Evolutionary conservation across 1,140 invertebrate genomes (phyloP).

Genomic region (Danaus melanippus): DNA sequence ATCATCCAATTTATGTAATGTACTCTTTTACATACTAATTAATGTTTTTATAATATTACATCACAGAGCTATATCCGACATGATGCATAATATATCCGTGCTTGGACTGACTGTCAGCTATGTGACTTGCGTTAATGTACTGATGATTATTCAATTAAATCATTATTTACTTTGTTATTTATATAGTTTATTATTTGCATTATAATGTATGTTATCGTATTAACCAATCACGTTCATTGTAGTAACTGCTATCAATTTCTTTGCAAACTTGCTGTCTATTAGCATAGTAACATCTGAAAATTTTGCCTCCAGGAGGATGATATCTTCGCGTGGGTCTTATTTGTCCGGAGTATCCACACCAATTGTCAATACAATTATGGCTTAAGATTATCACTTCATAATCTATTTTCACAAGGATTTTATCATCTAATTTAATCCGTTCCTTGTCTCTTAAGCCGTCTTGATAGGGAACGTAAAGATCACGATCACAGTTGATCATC

Average conservation of each 20-base stretch:
- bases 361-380: conserved; percentile 31
- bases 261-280: conserved; percentile 57
- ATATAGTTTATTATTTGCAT: too few species aligned
- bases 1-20: too few species aligned
- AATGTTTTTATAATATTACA: too few species aligned
- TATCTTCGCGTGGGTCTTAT: conserved; percentile 28
- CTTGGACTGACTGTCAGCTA: too few species aligned
- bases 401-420: conserved; percentile 40
- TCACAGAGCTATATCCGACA: too few species aligned
- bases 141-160: too few species aligned
- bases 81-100: too few species aligned
- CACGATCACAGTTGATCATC: conserved; percentile 42
- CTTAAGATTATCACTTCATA: conserved; percentile 29
- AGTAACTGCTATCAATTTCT: conserved; percentile 25
- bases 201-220: neutral
- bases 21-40: too few species aligned
- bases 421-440: conserved; percentile 21
- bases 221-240: conserved; percentile 36
- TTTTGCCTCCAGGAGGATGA: conserved; percentile 40
- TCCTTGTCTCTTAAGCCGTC: conserved; percentile 31
- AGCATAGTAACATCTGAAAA: conserved; percentile 52
- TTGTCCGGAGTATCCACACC: conserved; percentile 47
- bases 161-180: too few species aligned
- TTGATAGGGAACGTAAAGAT: conserved; percentile 36
- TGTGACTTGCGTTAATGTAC: too few species aligned